Conservation (phyloP, 2,113 vertebrate genomes). For the Zosterops borbonicus region DNA sequence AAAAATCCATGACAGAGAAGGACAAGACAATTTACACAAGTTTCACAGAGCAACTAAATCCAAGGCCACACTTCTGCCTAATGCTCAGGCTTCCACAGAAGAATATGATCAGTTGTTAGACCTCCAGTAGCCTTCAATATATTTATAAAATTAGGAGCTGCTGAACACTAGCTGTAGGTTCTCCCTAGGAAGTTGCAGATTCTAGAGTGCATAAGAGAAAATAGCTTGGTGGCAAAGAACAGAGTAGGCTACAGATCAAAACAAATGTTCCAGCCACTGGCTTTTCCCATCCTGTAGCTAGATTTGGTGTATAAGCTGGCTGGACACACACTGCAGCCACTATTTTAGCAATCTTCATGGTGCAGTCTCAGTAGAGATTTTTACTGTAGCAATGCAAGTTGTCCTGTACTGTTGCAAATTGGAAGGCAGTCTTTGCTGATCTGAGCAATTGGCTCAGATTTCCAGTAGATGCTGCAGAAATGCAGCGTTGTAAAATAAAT, state of each 20-base stretch:
- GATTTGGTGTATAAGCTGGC: neutral
- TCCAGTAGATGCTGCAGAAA: neutral
- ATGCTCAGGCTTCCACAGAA: neutral
- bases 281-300: neutral
- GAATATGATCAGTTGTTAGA: neutral
- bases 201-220: neutral
- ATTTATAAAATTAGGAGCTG: neutral
- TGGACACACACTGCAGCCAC: neutral
- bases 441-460: neutral
- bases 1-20: neutral
- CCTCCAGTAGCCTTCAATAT: neutral
- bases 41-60: neutral
- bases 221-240: neutral
- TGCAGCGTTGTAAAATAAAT: neutral
- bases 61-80: neutral
- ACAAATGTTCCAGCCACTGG: neutral
- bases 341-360: neutral
- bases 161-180: neutral
- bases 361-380: conserved; percentile 2
- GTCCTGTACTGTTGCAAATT: neutral
- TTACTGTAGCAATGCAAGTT: neutral
- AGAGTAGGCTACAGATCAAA: neutral
- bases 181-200: neutral
- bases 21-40: neutral
- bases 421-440: conserved; percentile 18